Percentiles rank a stretch among this genome's conserved stretches.
phyloP scores from a whole-genome alignment of 2,888 invertebrate genomes.

The Orchesellides sinensis region DNA sequence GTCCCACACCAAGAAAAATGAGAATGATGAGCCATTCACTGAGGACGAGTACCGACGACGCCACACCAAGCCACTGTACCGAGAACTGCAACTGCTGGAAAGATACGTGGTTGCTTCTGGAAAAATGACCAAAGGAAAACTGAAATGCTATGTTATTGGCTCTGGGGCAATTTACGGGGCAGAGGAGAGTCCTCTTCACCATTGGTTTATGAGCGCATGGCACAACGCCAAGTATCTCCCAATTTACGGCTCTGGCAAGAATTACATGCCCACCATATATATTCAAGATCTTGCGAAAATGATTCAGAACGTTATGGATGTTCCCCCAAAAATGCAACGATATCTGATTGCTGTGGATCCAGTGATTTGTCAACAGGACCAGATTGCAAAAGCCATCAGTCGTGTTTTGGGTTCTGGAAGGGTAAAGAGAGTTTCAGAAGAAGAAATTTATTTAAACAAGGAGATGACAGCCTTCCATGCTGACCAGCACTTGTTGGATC shows the following conservation, averaged over 20 bases:
- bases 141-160: constrained; percentile 80
- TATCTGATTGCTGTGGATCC: constrained; percentile 84
- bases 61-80: constrained; percentile 67
- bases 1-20: constrained; percentile 65
- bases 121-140: constrained; percentile 72
- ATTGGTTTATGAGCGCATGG: constrained; percentile 84
- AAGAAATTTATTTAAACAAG: constrained; percentile 77
- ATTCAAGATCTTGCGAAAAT: constrained; percentile 80
- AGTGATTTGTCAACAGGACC: constrained; percentile 79
- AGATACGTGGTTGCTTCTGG: constrained; percentile 73
- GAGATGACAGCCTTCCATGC: constrained; percentile 72
- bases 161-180: constrained; percentile 83
- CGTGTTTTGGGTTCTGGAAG: constrained; percentile 80
- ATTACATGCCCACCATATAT: constrained; percentile 82
- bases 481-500: constrained; percentile 68
- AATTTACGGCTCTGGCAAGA: constrained; percentile 80
- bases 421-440: constrained; percentile 79
- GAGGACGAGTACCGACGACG: constrained; percentile 70
- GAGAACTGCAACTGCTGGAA: constrained; percentile 71
- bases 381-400: constrained; percentile 81
- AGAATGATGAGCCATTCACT: constrained; percentile 37
- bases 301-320: constrained; percentile 74
- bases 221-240: constrained; percentile 81
- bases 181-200: constrained; percentile 81
- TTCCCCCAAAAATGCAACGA: constrained; percentile 80